A percentile compares a stretch with the other conserved stretches of the same genome.
Conservation (phyloP, 2,888 invertebrate genomes). For the Tanytarsus gracilentus region DNA sequence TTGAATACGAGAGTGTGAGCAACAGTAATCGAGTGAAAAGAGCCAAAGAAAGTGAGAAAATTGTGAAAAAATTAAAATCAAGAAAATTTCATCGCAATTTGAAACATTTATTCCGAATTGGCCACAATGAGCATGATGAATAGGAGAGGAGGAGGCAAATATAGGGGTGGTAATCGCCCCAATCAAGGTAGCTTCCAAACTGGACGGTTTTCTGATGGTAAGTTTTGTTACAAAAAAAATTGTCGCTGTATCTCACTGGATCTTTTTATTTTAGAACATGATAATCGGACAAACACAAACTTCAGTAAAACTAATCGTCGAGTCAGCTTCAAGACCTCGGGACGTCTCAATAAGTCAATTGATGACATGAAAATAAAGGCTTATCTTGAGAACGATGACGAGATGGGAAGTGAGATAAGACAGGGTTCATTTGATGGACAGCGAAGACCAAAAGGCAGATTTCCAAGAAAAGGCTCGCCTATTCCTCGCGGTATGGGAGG, state of each 20-base stretch:
- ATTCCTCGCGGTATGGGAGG: background rate
- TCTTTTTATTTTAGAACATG: constrained; percentile 7
- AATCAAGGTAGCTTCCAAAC: background rate
- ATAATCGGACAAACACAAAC: constrained; percentile 31
- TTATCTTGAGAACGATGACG: constrained; percentile 38
- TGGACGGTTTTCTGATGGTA: constrained; percentile 17
- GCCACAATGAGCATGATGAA: constrained; percentile 4
- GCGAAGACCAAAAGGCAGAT: background rate
- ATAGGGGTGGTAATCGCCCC: constrained; percentile 1
- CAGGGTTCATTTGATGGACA: background rate
- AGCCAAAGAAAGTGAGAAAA: background rate
- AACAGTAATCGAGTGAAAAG: background rate
- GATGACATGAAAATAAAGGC: constrained; percentile 35
- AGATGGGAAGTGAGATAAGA: constrained; percentile 33
- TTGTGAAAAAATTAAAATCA: background rate
- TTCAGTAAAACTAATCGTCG: constrained; percentile 36
- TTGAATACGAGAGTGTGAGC: no score
- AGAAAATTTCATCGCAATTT: background rate
- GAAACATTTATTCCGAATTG: background rate
- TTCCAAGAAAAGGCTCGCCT: no score
- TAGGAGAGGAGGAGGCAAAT: constrained; percentile 20
- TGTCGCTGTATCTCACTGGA: background rate
- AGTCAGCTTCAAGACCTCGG: constrained; percentile 42
- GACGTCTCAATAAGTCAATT: constrained; percentile 34
- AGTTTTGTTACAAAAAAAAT: background rate